A percentile compares a stretch with the other conserved stretches of the same genome.
phyloP scores from a whole-genome alignment of 2,888 invertebrate genomes.

The Sicus ferrugineus region DNA sequence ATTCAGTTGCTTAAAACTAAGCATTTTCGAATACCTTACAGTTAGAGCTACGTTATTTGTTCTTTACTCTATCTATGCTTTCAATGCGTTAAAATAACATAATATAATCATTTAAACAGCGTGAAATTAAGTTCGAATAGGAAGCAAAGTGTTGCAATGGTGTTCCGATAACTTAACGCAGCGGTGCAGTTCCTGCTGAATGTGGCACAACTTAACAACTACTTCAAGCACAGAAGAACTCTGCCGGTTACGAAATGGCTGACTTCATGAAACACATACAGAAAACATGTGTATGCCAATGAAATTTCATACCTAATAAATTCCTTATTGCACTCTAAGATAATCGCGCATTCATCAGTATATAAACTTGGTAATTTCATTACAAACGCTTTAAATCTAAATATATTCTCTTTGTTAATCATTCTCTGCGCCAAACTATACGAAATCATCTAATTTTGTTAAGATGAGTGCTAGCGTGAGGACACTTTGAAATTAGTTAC shows the following conservation, averaged over 20 bases:
- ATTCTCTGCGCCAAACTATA: neutral
- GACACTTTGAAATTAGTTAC: neutral
- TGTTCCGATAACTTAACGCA: neutral
- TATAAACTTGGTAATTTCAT: constrained; percentile 13
- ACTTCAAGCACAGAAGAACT: neutral
- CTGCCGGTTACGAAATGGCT: too few relatives aligned
- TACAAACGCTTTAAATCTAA: neutral
- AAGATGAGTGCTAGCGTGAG: neutral
- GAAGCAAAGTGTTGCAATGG: neutral
- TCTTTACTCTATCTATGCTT: neutral
- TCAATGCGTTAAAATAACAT: neutral
- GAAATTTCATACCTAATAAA: neutral
- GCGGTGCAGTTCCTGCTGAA: neutral
- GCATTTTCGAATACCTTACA: constrained; percentile 1
- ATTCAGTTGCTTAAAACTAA: constrained; percentile 3
- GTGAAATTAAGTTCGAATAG: neutral
- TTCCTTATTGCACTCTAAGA: constrained; percentile 12
- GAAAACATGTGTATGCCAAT: neutral
- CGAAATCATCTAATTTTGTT: neutral
- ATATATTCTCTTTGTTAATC: neutral
- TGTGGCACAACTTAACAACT: neutral
- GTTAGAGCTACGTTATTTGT: neutral
- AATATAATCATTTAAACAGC: too few relatives aligned
- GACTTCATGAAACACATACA: neutral
- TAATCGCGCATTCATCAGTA: neutral